A percentile compares a stretch with the other conserved stretches of the same genome.
Evolutionary conservation across 1,140 invertebrate species (phyloP).

Genomic region (Macrobrachium rosenbergii): DNA sequence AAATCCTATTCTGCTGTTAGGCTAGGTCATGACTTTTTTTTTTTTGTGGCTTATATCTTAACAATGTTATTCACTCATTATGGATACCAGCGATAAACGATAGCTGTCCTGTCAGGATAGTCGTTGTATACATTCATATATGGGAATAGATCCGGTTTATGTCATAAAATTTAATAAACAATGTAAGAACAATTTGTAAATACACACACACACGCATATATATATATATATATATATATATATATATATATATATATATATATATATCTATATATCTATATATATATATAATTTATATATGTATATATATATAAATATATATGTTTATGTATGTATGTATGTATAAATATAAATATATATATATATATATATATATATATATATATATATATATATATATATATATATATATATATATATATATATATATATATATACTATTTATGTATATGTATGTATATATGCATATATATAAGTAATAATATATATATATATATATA

Average conservation of each 20-base stretch:
- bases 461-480: too few species aligned
- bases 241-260: slow-evolving; percentile 7
- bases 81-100: too few species aligned
- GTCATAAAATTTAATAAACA: too few species aligned
- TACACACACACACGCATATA: background rate
- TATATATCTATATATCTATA: slow-evolving; percentile 4
- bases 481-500: too few species aligned
- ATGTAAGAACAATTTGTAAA: background rate
- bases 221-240: background rate
- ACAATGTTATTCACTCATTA: too few species aligned
- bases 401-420: too few species aligned
- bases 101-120: too few species aligned
- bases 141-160: too few species aligned
- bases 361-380: slow-evolving; percentile 9
- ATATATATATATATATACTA: background rate
- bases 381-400: background rate
- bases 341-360: background rate
- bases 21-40: too few species aligned
- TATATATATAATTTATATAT: slow-evolving; percentile 13
- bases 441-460: background rate
- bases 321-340: background rate
- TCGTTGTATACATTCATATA: too few species aligned
- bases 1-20: too few species aligned
- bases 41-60: too few species aligned
- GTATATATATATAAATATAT: slow-evolving; percentile 7